Percentiles rank a stretch among this genome's conserved stretches.
These are phyloP conservation scores for Aphrophora alni DNA, from an alignment of 2,888 invertebrate genomes.

Conservation along the genomic window DNA sequence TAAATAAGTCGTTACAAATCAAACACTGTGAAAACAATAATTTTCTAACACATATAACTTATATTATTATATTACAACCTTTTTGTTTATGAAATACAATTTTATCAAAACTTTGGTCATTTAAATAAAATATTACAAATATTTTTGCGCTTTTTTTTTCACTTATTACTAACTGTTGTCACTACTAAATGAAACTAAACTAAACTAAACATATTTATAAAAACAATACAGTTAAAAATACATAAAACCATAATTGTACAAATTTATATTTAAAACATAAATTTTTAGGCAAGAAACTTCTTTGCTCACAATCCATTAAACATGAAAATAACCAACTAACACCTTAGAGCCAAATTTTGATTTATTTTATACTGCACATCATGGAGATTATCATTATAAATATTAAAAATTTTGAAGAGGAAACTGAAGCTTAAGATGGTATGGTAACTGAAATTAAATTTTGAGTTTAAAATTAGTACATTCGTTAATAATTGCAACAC, in stretches of 20 bases:
- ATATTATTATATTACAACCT: not conserved
- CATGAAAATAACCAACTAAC: not conserved
- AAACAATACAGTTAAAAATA: conserved; percentile 25
- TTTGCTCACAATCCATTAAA: not conserved
- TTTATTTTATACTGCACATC: too few species aligned
- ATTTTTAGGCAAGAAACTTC: not conserved
- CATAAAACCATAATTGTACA: not conserved
- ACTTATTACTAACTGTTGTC: not conserved
- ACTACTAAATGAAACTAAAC: conserved; percentile 7
- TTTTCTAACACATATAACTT: not conserved
- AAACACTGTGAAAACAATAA: not conserved
- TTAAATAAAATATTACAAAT: not conserved
- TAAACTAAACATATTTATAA: conserved; percentile 4
- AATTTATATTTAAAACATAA: not conserved
- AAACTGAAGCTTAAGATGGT: too few species aligned
- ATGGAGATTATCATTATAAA: too few species aligned
- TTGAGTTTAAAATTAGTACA: too few species aligned
- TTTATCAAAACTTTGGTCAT: not conserved
- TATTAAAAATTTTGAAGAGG: too few species aligned
- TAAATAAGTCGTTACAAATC: not conserved
- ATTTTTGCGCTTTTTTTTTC: not conserved
- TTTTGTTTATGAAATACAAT: not conserved
- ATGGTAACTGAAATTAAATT: too few species aligned
- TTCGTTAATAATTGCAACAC: too few species aligned
- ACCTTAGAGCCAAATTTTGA: not conserved